Conservation (phyloP, 2,888 invertebrate species). For the Andrena fulva region DNA sequence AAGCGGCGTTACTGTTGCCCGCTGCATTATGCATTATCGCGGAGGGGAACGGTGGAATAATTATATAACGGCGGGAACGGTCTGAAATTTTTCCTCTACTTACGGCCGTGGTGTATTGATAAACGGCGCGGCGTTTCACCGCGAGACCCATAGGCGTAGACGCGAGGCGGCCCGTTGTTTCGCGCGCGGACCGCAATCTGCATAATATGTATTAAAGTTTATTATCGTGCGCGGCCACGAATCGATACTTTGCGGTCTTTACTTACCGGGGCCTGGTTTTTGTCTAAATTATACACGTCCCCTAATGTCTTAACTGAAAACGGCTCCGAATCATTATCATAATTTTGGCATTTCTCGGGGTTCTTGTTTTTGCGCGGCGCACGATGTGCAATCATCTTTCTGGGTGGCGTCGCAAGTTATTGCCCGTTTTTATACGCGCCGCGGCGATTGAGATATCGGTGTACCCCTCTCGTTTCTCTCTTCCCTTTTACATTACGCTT, state of each 20-base stretch:
- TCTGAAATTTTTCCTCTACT: slow-evolving; percentile 48
- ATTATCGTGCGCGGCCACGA: slow-evolving; percentile 76
- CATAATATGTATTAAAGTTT: slow-evolving; percentile 83
- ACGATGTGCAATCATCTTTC: slow-evolving; percentile 81
- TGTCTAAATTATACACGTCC: slow-evolving; percentile 82
- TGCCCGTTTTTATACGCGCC: slow-evolving; percentile 76
- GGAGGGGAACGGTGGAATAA: slow-evolving; percentile 34
- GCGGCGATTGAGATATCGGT: slow-evolving; percentile 81
- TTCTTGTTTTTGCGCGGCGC: slow-evolving; percentile 75
- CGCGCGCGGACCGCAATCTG: slow-evolving; percentile 66
- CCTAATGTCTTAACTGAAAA: slow-evolving; percentile 85
- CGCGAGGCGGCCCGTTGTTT: slow-evolving; percentile 1
- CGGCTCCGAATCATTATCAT: slow-evolving; percentile 83
- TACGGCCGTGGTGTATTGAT: slow-evolving; percentile 48
- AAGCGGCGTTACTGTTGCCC: slow-evolving; percentile 20
- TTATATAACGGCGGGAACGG: slow-evolving; percentile 33
- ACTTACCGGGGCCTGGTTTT: slow-evolving; percentile 78
- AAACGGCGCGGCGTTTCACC: slow-evolving; percentile 40
- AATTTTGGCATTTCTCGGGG: slow-evolving; percentile 82
- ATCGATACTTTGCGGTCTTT: slow-evolving; percentile 76
- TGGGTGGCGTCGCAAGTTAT: slow-evolving; percentile 83
- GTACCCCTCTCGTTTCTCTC: slow-evolving; percentile 6
- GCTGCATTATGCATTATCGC: slow-evolving; percentile 45
- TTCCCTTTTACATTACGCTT: too few relatives aligned
- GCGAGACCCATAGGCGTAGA: slow-evolving; percentile 59